phyloP scores from a whole-genome alignment of 2,797 vertebrate genomes.

The Anguilla anguilla region DNA sequence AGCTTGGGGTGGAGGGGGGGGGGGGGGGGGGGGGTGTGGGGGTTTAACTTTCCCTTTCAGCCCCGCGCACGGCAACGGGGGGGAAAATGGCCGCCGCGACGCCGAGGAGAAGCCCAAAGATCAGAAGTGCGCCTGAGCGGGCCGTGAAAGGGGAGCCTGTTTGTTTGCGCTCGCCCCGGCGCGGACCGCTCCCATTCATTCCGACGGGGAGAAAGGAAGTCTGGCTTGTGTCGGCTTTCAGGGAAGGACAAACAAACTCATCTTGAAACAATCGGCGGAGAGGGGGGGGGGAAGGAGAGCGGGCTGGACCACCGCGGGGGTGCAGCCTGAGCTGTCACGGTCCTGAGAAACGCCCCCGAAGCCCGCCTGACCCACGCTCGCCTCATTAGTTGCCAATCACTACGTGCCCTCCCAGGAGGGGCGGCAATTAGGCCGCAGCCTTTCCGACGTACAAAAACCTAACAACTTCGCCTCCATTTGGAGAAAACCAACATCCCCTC shows the following conservation, averaged over 20 bases:
- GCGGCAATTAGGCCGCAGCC: conserved; percentile 51
- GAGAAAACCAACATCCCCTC: conserved; percentile 22
- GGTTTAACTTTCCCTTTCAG: conserved; percentile 17
- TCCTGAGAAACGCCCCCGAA: conserved; percentile 36
- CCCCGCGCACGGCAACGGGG: not conserved
- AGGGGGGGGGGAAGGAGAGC: conserved; percentile 52
- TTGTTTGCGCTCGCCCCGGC: conserved; percentile 62
- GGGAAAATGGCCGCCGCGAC: conserved; percentile 31
- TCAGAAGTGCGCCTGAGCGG: conserved; percentile 39
- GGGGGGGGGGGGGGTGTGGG: not conserved
- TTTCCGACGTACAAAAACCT: conserved; percentile 39
- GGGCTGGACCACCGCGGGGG: conserved; percentile 42
- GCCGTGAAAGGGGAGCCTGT: conserved; percentile 52
- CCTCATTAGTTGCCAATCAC: conserved; percentile 72
- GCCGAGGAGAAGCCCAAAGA: conserved; percentile 36
- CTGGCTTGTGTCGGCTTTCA: conserved; percentile 72
- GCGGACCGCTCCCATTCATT: conserved; percentile 53
- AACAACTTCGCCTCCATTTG: conserved; percentile 21
- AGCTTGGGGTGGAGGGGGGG: not conserved
- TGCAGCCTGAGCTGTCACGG: conserved; percentile 58
- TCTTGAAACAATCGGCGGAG: conserved; percentile 71
- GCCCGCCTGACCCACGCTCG: conserved; percentile 61
- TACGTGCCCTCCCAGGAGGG: conserved; percentile 46
- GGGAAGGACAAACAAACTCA: conserved; percentile 68
- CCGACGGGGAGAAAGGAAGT: conserved; percentile 58